phyloP scores from a whole-genome alignment of 64 coral and sea anemone genomes.

The Anthopleura sola region DNA sequence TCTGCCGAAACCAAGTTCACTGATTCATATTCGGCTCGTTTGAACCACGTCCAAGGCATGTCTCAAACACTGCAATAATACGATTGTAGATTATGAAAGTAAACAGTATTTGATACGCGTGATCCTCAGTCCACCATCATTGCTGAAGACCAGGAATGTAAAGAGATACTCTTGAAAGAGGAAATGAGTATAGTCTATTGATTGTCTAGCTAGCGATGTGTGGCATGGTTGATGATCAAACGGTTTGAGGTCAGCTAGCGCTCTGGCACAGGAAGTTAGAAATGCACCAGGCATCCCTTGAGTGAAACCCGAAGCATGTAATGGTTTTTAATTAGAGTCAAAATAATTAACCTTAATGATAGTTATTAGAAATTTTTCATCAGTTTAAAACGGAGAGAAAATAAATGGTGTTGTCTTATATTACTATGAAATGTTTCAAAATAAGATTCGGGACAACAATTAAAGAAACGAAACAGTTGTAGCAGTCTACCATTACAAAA shows the following conservation, averaged over 20 bases:
- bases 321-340: too few relatives aligned
- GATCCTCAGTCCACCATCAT: background rate
- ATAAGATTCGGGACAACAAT: too few relatives aligned
- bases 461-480: too few relatives aligned
- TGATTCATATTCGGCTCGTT: background rate
- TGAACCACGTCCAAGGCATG: conserved; percentile 4
- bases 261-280: background rate
- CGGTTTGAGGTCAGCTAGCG: background rate
- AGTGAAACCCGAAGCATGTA: too few relatives aligned
- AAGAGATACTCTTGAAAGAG: background rate
- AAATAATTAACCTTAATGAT: too few relatives aligned
- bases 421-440: too few relatives aligned
- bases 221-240: too few relatives aligned
- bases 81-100: background rate
- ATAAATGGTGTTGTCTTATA: too few relatives aligned
- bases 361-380: too few relatives aligned
- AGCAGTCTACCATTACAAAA: too few relatives aligned
- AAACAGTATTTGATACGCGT: background rate
- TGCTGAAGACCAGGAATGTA: background rate
- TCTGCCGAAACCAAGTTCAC: background rate
- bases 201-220: too few relatives aligned
- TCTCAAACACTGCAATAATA: background rate
- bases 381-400: too few relatives aligned
- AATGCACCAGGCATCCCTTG: background rate
- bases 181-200: background rate